These are phyloP conservation scores for Sebastes variabilis DNA, from an alignment of 2,797 vertebrate species.

Conservation along the genomic window DNA sequence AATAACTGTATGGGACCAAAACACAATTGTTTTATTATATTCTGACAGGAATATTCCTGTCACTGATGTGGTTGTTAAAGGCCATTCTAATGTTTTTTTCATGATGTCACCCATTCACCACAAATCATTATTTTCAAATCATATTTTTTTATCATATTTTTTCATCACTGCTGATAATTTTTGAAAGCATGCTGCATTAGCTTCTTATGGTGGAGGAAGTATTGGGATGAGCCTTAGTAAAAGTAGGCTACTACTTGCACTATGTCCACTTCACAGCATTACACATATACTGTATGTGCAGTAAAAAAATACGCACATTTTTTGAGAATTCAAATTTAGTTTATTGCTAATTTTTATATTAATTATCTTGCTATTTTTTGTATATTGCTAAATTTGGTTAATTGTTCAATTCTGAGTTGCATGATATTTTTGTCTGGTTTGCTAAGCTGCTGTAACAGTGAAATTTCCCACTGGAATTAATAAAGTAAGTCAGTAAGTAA, in stretches of 20 bases:
- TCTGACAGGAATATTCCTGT: not conserved
- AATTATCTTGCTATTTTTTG: too few relatives aligned
- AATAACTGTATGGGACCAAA: not conserved
- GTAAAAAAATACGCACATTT: rapidly evolving
- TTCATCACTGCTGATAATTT: not conserved
- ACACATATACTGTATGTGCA: too few relatives aligned
- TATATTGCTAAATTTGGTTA: too few relatives aligned
- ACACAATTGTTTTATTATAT: not conserved
- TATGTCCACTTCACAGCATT: too few relatives aligned
- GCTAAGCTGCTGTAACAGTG: too few relatives aligned
- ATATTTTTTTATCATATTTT: not conserved
- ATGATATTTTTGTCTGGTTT: too few relatives aligned
- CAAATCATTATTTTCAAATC: not conserved
- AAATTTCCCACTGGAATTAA: too few relatives aligned
- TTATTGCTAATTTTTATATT: too few relatives aligned
- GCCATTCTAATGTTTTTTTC: not conserved
- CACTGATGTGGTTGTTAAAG: not conserved
- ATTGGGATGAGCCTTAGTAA: not conserved
- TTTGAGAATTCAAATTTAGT: not conserved
- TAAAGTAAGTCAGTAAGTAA: too few relatives aligned
- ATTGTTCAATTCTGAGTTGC: too few relatives aligned
- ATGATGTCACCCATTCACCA: not conserved
- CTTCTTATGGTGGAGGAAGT: not conserved
- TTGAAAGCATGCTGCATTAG: not conserved
- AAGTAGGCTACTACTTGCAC: not conserved